Conservation (phyloP, 2,888 invertebrate species). For the Chamaedrilus cognettii region DNA sequence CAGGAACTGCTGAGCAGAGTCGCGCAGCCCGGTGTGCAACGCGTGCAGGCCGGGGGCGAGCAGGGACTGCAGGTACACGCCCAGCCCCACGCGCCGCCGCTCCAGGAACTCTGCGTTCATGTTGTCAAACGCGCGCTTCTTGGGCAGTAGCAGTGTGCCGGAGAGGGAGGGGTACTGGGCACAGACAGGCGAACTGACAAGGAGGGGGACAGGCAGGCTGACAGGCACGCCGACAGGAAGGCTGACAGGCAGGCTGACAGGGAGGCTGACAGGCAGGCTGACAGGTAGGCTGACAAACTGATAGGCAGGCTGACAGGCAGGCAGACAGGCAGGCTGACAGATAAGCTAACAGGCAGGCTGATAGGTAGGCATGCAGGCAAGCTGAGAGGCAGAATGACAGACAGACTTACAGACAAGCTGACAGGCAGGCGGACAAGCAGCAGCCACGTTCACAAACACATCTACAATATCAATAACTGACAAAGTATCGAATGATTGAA, state of each 20-base stretch:
- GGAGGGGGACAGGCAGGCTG: not conserved
- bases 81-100: conserved; percentile 74
- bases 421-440: too few species aligned
- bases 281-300: not conserved
- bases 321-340: not conserved
- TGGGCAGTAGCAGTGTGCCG: conserved; percentile 73
- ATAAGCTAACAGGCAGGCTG: not conserved
- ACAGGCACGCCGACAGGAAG: not conserved
- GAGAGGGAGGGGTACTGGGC: conserved; percentile 73
- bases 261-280: not conserved
- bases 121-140: conserved; percentile 92
- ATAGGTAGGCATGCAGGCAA: not conserved
- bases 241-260: not conserved
- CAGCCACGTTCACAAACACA: too few species aligned
- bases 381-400: too few species aligned
- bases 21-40: conserved; percentile 68
- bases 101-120: conserved; percentile 79
- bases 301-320: not conserved
- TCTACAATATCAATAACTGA: too few species aligned
- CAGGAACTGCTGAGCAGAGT: conserved; percentile 67
- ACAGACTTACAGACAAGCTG: not conserved
- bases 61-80: conserved; percentile 75
- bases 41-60: conserved; percentile 67
- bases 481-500: too few species aligned
- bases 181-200: conserved; percentile 10